phyloP scores from a whole-genome alignment of 2,797 vertebrate species.

The Alfaro cultratus region DNA sequence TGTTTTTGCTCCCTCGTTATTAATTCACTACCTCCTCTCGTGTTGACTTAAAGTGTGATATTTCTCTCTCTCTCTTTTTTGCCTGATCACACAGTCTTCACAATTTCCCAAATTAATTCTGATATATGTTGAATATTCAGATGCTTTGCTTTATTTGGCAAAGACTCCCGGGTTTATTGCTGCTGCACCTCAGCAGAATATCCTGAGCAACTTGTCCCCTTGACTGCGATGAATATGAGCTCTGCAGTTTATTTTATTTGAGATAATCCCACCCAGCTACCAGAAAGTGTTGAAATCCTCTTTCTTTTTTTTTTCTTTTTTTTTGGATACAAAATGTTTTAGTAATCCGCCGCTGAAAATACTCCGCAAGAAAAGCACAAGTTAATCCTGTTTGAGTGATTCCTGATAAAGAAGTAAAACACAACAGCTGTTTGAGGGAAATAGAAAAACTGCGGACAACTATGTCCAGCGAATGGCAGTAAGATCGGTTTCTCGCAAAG shows the following conservation, averaged over 20 bases:
- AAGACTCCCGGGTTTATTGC: neutral
- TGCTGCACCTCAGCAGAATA: neutral
- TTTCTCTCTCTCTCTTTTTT: slow-evolving; percentile 15
- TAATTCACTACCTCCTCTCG: slow-evolving; percentile 55
- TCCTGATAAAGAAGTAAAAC: neutral
- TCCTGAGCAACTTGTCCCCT: neutral
- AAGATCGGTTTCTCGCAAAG: too few species aligned
- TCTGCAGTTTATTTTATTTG: slow-evolving; percentile 16
- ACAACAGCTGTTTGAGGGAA: neutral
- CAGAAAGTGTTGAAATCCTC: slow-evolving; percentile 19
- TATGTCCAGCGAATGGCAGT: neutral
- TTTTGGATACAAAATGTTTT: neutral
- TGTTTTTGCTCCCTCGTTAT: slow-evolving; percentile 55
- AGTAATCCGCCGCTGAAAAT: slow-evolving; percentile 24
- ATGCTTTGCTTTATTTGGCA: neutral
- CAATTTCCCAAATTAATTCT: slow-evolving; percentile 3
- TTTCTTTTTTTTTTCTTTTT: neutral
- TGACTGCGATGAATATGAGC: neutral
- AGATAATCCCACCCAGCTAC: slow-evolving; percentile 12
- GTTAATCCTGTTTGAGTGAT: slow-evolving; percentile 15
- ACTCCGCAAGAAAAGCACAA: slow-evolving; percentile 9
- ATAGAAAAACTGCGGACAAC: neutral
- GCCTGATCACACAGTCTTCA: slow-evolving; percentile 11
- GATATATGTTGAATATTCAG: slow-evolving; percentile 30
- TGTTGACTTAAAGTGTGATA: neutral